These are phyloP conservation scores for Aspidiotus destructor DNA, from an alignment of 2,888 invertebrate species.

Conservation along the genomic window DNA sequence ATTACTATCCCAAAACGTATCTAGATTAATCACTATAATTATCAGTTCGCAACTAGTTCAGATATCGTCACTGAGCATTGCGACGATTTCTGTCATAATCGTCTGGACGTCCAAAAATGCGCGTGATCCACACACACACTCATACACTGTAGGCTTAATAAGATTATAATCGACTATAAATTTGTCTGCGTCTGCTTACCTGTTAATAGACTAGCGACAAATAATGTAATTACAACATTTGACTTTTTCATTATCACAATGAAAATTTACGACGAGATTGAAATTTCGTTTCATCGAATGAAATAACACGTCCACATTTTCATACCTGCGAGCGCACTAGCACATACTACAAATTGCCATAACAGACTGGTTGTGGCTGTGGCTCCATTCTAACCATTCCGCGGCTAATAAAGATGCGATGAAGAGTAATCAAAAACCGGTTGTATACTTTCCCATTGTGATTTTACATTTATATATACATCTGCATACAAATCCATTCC, in stretches of 20 bases:
- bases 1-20: too few relatives aligned
- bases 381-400: conserved; percentile 27
- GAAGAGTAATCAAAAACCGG: conserved; percentile 26
- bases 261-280: conserved; percentile 1
- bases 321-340: conserved; percentile 26
- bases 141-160: too few relatives aligned
- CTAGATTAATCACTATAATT: too few relatives aligned
- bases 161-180: too few relatives aligned
- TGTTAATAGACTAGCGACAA: conserved; percentile 28
- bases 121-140: too few relatives aligned
- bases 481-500: conserved; percentile 6
- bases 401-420: conserved; percentile 28
- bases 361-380: conserved; percentile 30
- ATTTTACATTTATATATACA: conserved; percentile 25
- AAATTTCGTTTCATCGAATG: conserved; percentile 24
- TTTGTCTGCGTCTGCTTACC: conserved; percentile 8
- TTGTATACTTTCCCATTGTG: conserved; percentile 30
- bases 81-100: too few relatives aligned
- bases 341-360: conserved; percentile 26
- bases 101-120: too few relatives aligned
- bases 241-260: conserved; percentile 30
- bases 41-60: too few relatives aligned
- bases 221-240: conserved; percentile 15
- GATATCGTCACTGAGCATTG: too few relatives aligned
- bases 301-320: conserved; percentile 30